Percentiles rank a stretch among this genome's conserved stretches.
phyloP scores from a whole-genome alignment of 2,113 vertebrate species.

The Hippopotamus amphibius region DNA sequence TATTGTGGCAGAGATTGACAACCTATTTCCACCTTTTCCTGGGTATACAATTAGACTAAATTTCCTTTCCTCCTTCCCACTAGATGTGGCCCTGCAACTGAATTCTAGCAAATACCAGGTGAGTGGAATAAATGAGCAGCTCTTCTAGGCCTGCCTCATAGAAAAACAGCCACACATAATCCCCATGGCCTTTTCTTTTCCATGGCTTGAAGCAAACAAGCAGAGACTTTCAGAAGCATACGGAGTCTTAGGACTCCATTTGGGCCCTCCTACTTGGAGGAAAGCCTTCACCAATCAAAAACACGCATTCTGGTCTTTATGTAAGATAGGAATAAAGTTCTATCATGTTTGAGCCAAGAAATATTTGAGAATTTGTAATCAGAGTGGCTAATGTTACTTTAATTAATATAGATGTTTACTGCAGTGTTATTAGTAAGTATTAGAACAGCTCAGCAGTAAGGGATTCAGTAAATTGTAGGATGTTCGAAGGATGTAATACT shows the following conservation, averaged over 20 bases:
- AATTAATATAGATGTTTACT: neutral
- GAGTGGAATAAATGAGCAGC: neutral
- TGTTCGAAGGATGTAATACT: neutral
- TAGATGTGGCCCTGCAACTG: neutral
- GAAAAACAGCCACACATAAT: neutral
- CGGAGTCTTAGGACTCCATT: neutral
- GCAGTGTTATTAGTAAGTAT: neutral
- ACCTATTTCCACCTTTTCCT: neutral
- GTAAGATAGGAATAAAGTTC: neutral
- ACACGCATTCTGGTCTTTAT: neutral
- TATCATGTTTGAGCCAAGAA: neutral
- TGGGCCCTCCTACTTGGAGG: neutral
- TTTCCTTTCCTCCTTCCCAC: neutral
- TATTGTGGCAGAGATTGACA: neutral
- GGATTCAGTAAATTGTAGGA: neutral
- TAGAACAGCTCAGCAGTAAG: neutral
- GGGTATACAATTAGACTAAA: neutral
- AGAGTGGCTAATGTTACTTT: neutral
- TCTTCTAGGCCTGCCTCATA: neutral
- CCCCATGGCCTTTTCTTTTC: neutral
- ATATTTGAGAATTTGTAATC: neutral
- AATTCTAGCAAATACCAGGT: neutral
- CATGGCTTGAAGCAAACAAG: neutral
- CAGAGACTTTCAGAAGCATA: neutral
- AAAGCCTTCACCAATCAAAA: neutral